These are phyloP conservation scores for Philonicus albiceps DNA, from an alignment of 2,888 invertebrate genomes.

Conservation along the genomic window DNA sequence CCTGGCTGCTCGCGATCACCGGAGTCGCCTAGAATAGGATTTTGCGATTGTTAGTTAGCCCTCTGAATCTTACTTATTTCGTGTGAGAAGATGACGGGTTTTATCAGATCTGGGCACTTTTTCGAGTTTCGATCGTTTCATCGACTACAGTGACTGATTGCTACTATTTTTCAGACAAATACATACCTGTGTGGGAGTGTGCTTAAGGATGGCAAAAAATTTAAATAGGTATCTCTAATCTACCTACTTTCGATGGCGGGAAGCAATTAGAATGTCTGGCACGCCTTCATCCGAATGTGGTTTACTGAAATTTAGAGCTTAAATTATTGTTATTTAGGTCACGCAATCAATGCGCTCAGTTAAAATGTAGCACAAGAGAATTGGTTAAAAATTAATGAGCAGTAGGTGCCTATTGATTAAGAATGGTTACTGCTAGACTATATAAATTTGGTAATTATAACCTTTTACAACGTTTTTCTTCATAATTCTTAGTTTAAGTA, in stretches of 20 bases:
- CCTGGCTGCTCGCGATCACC: neutral
- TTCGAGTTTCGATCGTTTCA: neutral
- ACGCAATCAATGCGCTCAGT: neutral
- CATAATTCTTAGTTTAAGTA: too few species aligned
- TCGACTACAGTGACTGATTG: neutral
- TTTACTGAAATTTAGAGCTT: neutral
- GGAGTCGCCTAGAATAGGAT: neutral
- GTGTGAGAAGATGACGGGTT: neutral
- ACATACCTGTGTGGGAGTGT: neutral
- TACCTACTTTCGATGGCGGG: neutral
- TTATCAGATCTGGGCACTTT: neutral
- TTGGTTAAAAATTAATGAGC: too few species aligned
- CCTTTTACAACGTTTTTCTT: too few species aligned
- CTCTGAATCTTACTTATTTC: neutral
- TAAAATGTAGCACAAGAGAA: neutral
- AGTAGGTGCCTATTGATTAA: too few species aligned
- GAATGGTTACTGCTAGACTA: too few species aligned
- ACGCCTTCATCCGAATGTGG: neutral
- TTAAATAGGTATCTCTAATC: neutral
- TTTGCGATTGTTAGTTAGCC: neutral
- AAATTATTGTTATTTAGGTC: neutral
- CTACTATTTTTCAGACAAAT: neutral
- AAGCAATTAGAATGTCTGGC: neutral
- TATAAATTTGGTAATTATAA: too few species aligned
- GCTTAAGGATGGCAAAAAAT: neutral